Evolutionary conservation across 2,888 invertebrate genomes (phyloP).

Genomic region (Rhorus exstirpatorius): DNA sequence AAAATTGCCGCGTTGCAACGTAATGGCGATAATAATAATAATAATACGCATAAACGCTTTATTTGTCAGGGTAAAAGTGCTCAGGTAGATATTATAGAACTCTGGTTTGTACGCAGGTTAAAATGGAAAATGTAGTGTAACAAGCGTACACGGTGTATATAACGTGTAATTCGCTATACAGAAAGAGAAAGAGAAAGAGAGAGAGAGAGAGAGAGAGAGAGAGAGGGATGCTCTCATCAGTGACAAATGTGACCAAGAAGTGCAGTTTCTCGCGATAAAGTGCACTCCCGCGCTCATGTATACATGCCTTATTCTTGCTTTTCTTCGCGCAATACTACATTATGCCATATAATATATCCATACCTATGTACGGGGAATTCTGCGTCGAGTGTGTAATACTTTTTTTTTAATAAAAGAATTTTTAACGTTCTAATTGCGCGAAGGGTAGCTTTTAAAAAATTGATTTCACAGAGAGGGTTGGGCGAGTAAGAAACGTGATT

Average conservation of each 20-base stretch:
- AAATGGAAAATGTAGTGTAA: constrained; percentile 26
- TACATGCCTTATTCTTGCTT: constrained; percentile 48
- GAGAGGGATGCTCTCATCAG: constrained; percentile 47
- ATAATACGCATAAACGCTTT: constrained; percentile 49
- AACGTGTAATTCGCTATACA: constrained; percentile 20
- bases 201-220: constrained; percentile 14
- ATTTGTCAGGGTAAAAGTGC: constrained; percentile 46
- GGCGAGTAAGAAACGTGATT: too few relatives aligned
- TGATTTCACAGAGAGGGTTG: too few relatives aligned
- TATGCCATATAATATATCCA: constrained; percentile 20
- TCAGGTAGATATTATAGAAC: constrained; percentile 19
- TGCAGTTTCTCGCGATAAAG: constrained; percentile 62
- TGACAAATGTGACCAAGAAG: constrained; percentile 65
- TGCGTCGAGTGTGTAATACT: neutral
- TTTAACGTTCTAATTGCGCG: too few relatives aligned
- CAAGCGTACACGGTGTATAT: constrained; percentile 19
- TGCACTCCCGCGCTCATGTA: constrained; percentile 28
- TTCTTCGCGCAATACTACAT: constrained; percentile 23
- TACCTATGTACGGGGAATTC: neutral
- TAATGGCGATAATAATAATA: constrained; percentile 32
- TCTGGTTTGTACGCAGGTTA: constrained; percentile 1
- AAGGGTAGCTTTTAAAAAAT: too few relatives aligned
- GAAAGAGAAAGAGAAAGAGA: neutral
- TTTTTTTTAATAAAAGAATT: too few relatives aligned
- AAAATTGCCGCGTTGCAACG: neutral